Evolutionary conservation across 2,888 invertebrate species (phyloP).

Genomic region (Phortica magna): DNA sequence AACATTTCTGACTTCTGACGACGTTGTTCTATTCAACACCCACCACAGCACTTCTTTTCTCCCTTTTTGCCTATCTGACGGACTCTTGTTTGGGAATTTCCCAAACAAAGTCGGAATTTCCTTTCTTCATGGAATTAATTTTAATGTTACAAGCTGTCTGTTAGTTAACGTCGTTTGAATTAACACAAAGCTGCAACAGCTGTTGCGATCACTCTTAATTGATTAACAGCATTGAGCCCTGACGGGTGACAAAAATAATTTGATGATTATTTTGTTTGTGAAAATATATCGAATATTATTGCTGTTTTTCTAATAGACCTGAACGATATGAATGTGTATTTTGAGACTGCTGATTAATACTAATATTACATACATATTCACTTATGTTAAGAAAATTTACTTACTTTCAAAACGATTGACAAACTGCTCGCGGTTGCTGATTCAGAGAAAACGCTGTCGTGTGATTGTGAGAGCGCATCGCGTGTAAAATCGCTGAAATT

Average conservation of each 20-base stretch:
- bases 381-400: background rate
- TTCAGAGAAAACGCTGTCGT: slow-evolving; percentile 93
- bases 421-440: slow-evolving; percentile 78
- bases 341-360: background rate
- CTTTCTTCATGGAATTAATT: too few relatives aligned
- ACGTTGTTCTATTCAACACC: background rate
- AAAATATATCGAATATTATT: too few relatives aligned
- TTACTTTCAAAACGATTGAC: slow-evolving; percentile 77
- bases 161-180: too few relatives aligned
- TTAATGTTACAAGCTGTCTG: too few relatives aligned
- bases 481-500: slow-evolving; percentile 73
- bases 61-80: too few relatives aligned
- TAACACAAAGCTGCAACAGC: background rate
- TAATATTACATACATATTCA: background rate
- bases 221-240: background rate
- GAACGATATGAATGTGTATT: too few relatives aligned
- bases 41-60: background rate
- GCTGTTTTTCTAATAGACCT: too few relatives aligned
- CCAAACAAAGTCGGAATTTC: too few relatives aligned
- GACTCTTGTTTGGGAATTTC: too few relatives aligned
- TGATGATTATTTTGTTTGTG: slow-evolving; percentile 13
- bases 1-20: slow-evolving; percentile 31
- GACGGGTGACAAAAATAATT: slow-evolving; percentile 2
- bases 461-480: slow-evolving; percentile 88
- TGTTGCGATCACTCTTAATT: background rate